Evolutionary conservation across 2,888 invertebrate species (phyloP).

Genomic region (Cephus spinipes): DNA sequence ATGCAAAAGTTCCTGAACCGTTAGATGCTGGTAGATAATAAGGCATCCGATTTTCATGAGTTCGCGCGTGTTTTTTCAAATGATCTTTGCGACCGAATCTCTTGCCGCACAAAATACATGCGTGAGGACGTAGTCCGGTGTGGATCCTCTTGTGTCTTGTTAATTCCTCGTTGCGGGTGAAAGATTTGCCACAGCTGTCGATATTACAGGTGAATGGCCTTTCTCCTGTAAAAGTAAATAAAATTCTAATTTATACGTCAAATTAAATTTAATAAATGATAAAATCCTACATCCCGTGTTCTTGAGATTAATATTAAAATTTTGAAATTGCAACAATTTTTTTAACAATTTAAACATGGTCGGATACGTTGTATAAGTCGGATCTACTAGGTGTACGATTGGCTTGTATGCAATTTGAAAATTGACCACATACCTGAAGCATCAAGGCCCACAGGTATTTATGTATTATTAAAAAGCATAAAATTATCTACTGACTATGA

Average conservation of each 20-base stretch:
- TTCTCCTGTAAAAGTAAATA: constrained; percentile 72
- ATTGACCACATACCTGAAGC: background rate
- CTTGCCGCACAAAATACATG: constrained; percentile 90
- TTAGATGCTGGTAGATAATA: constrained; percentile 20
- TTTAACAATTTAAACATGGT: too few relatives aligned
- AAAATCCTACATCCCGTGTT: too few relatives aligned
- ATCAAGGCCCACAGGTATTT: background rate
- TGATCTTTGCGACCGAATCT: constrained; percentile 95
- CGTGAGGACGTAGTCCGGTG: constrained; percentile 86
- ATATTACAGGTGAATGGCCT: constrained; percentile 90
- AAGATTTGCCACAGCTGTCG: constrained; percentile 87
- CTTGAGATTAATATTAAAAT: too few relatives aligned
- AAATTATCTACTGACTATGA: background rate
- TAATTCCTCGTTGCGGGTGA: constrained; percentile 91
- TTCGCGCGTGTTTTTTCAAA: constrained; percentile 92
- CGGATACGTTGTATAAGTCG: background rate
- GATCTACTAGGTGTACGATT: background rate
- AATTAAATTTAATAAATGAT: too few relatives aligned
- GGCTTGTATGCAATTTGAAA: too few relatives aligned
- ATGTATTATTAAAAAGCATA: background rate
- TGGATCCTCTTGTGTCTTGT: constrained; percentile 93
- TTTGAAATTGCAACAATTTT: too few relatives aligned
- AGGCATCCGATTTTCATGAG: constrained; percentile 71
- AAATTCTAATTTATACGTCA: background rate
- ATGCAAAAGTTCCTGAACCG: background rate